These are phyloP conservation scores for Corythornis madagascariensis DNA, from an alignment of 2,113 vertebrate genomes.

Conservation along the genomic window DNA sequence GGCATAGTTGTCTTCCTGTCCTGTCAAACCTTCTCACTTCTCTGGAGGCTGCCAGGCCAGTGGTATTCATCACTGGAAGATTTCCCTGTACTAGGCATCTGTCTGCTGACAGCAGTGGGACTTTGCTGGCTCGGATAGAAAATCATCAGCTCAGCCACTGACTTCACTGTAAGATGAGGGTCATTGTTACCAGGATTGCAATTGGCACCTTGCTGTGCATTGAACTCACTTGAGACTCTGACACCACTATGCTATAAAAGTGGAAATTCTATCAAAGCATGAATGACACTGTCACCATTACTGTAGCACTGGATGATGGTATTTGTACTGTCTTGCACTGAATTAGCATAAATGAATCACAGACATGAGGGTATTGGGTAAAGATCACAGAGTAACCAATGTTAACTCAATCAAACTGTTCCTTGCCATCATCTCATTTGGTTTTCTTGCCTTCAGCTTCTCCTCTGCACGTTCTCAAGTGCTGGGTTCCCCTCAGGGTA, in stretches of 20 bases:
- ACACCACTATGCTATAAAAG: neutral
- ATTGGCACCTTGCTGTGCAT: conserved; percentile 10
- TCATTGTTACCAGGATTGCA: neutral
- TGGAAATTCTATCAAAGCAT: neutral
- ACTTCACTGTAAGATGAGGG: neutral
- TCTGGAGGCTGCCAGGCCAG: neutral
- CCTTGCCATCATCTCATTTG: conserved; percentile 5
- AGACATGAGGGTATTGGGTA: neutral
- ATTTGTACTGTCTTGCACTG: conserved; percentile 25
- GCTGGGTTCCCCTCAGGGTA: neutral
- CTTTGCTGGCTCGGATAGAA: neutral
- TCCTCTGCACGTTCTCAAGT: neutral
- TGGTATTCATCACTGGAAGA: neutral
- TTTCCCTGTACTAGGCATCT: neutral
- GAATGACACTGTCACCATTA: neutral
- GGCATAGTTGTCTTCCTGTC: neutral
- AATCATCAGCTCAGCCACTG: neutral
- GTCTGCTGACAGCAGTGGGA: neutral
- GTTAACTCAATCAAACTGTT: conserved; percentile 2
- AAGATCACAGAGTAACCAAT: neutral
- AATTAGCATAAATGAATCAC: conserved; percentile 33
- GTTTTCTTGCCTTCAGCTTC: neutral
- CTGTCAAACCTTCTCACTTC: neutral
- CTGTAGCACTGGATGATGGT: neutral
- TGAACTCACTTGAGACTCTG: conserved; percentile 3